These are phyloP conservation scores for Drosophila melanosoma DNA, from an alignment of 2,888 invertebrate genomes.

Conservation along the genomic window DNA sequence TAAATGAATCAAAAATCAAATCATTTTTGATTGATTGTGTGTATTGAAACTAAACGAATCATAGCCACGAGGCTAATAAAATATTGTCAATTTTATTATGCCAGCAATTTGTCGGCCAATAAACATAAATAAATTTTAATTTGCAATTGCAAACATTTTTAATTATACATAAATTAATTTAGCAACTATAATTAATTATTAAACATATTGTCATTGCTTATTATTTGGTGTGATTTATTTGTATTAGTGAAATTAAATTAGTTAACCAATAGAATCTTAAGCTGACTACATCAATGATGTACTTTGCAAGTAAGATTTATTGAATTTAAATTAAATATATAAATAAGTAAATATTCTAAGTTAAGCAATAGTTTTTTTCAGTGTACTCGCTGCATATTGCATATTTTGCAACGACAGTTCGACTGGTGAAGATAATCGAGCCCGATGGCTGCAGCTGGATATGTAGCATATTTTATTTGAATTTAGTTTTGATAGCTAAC, in stretches of 20 bases:
- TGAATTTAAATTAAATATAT: too few species aligned
- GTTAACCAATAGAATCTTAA: too few species aligned
- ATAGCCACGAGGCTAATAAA: neutral
- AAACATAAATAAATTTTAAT: neutral
- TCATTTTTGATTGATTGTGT: neutral
- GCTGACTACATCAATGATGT: neutral
- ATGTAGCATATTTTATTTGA: conserved; percentile 30
- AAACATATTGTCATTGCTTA: neutral
- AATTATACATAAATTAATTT: neutral
- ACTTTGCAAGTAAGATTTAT: neutral
- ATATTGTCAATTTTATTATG: neutral
- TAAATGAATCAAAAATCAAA: conserved; percentile 5
- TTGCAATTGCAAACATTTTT: neutral
- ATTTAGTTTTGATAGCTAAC: conserved; percentile 45
- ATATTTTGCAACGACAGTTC: neutral
- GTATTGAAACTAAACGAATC: neutral
- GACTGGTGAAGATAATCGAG: neutral
- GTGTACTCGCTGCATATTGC: neutral
- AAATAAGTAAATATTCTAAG: too few species aligned
- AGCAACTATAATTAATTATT: neutral
- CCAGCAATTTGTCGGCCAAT: neutral
- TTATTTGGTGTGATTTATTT: neutral
- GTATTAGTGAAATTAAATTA: neutral
- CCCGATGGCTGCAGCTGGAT: neutral
- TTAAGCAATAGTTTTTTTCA: neutral